Evolutionary conservation across 1,140 invertebrate species (phyloP), one percentile per base, ranked within the genome.

Genomic region (Drosophila kikkawai): DNA sequence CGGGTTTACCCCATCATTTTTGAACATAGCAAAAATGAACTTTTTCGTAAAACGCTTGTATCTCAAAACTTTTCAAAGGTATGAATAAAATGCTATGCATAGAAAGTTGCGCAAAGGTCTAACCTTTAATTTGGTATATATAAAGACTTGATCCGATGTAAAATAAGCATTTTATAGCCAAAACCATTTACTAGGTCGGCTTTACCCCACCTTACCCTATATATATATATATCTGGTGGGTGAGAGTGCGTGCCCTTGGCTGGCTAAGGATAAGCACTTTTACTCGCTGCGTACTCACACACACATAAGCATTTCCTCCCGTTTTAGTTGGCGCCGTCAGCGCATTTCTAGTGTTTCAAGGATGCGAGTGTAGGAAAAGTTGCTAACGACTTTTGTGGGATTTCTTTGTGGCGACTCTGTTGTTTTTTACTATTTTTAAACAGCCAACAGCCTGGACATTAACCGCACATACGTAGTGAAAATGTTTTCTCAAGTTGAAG

Each of bases 341-440:
- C 78, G 74, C 80, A 88, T 75, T 90, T 88, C 51, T 79, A 88
- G 74, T 79, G 80, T 68, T 88, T 88, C 80, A 88, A 83, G 84
- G 80, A 84, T 81, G 80, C 61, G 64, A 56, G 41, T 58, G 53
- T 64, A 42, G 42, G 44, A 53, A 56, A 78, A 83, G 64, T 81
- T 78, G 65, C 39, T 59, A 75, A 63, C 78, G 77, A 79, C 80
- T 63, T 80, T 88, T 80, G 57, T 70, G 51, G 71, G 84, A 78
- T 80, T 80, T 81, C 77, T 61, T 56, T 59, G 45, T 39, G 29
- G 32, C 19, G 29, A 58, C 57, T 19, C 55, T 61, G 56, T 56
- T 37, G 36, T 51, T 50, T 26, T 45, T 26, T 19, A 36, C 59
- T 87, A 73, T 82, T 82, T 79, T 71, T 78, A 81, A 86, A 60